Evolutionary conservation across 1,140 invertebrate species (phyloP), one percentile per base, ranked within the genome.

Genomic region (Drosophila punjabiensis): DNA sequence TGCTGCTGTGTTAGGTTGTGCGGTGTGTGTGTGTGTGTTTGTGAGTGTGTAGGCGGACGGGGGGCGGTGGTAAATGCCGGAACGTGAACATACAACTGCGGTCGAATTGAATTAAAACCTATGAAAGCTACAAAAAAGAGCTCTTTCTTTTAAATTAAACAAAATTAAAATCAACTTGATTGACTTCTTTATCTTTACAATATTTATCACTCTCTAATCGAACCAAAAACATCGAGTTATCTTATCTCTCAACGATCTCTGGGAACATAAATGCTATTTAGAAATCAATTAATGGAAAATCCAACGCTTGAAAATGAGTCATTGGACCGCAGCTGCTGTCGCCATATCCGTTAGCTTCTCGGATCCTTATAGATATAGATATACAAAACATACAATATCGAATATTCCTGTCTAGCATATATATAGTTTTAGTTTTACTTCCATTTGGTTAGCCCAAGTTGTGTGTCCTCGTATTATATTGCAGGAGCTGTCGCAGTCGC

Each of bases 361-460:
- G 24, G 16, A 39, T 79, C 35, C 52, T 48, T 76, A 64, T 41
- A 64, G 35, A 43, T 41, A 61, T 41, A 68, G 32, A 28, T 58
- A 58, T 39, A 58, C 55, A 58, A 75, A 68, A 79, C 43, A 79
- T 53, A 70, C 47, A 56, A 58, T 47, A 55, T 47, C 65, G 68
- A 35, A 56, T 68, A 71, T 20, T 35, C 52, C 43, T 41, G 67
- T 35, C 41, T 47, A 67, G 63, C 55, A 74, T 66, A 64, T 30
- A 30, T 53, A 18, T 53, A 37, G 52, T 32, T 58, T 61, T 50
- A 50, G 43, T 50, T 73, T 58, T 20, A 45, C 59, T 71, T 33
- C 10, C 35, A 32, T 33, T 45, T 28, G 47, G 6, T 48, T 48
- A 24, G 45, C 14, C 45, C 13, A 28, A 4, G 47, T 20, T 48